A percentile compares a stretch with the other conserved stretches of the same genome.
Conservation (phyloP, 2,113 vertebrate genomes). For the Rhadina sibilatrix region DNA sequence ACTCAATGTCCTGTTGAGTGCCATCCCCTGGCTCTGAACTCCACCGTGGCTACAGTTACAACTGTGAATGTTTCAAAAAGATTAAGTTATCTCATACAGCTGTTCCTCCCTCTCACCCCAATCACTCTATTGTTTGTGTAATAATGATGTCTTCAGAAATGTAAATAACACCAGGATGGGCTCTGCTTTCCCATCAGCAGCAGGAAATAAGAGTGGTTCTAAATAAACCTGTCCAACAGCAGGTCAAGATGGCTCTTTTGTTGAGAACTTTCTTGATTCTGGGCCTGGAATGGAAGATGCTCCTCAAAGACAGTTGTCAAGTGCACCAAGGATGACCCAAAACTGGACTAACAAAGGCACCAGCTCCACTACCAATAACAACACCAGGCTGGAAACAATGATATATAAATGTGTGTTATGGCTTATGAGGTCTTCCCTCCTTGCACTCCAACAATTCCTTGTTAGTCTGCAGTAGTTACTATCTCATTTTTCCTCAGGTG, state of each 20-base stretch:
- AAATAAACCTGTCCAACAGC: constrained; percentile 67
- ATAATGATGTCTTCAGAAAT: background rate
- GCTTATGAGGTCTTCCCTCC: background rate
- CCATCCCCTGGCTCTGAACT: background rate
- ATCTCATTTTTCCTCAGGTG: background rate
- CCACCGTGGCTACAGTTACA: background rate
- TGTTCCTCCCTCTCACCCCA: background rate
- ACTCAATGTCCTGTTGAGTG: fast-evolving
- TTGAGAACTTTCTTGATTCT: background rate
- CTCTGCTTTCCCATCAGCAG: background rate
- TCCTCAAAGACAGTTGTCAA: background rate
- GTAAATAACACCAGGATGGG: constrained; percentile 27
- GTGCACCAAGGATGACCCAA: background rate
- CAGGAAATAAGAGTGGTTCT: background rate
- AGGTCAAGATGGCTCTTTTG: constrained; percentile 32
- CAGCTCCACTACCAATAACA: background rate
- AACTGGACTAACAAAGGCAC: background rate
- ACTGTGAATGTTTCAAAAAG: background rate
- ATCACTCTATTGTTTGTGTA: background rate
- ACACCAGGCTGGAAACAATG: background rate
- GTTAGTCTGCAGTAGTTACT: background rate
- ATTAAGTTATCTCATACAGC: background rate
- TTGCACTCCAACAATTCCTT: background rate
- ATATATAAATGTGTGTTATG: background rate
- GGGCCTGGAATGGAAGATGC: background rate